Evolutionary conservation across 2,113 vertebrate species (phyloP).

Genomic region (Ivindomyrus marchei): DNA sequence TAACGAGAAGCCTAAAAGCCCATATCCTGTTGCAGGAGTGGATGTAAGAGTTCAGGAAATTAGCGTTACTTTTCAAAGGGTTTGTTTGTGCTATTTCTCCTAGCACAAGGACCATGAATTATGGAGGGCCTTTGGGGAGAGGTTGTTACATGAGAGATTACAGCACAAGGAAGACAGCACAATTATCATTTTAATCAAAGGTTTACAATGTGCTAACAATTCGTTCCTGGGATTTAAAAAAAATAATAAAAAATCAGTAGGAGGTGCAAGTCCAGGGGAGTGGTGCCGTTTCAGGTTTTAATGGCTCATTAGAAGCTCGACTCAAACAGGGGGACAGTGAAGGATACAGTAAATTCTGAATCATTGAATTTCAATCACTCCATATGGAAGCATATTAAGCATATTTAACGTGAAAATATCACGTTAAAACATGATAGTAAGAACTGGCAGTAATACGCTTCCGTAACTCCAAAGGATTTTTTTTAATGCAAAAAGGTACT

Average conservation of each 20-base stretch:
- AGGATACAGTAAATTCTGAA: neutral
- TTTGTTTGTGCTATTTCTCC: neutral
- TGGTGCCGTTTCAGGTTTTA: constrained; percentile 16
- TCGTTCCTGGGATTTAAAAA: neutral
- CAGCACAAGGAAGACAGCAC: constrained; percentile 1
- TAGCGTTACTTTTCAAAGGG: constrained; percentile 7
- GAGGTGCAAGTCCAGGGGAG: constrained; percentile 9
- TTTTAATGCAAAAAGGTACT: neutral
- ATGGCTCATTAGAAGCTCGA: constrained; percentile 20
- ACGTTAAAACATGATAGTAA: too few relatives aligned
- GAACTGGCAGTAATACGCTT: too few relatives aligned
- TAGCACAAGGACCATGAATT: constrained; percentile 14
- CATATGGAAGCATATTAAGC: neutral
- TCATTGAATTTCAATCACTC: neutral
- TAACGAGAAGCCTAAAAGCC: constrained; percentile 22
- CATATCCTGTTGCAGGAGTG: constrained; percentile 34
- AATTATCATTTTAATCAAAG: constrained; percentile 20
- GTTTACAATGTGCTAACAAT: constrained; percentile 13
- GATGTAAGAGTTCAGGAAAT: constrained; percentile 30
- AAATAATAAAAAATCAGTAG: neutral
- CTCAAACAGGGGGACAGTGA: neutral
- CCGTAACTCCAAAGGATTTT: too few relatives aligned
- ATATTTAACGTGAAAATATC: too few relatives aligned
- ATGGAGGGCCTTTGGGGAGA: constrained; percentile 5
- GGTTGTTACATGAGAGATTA: neutral